Evolutionary conservation across 2,797 vertebrate genomes (phyloP).

Genomic region (Clarias fuscus): DNA sequence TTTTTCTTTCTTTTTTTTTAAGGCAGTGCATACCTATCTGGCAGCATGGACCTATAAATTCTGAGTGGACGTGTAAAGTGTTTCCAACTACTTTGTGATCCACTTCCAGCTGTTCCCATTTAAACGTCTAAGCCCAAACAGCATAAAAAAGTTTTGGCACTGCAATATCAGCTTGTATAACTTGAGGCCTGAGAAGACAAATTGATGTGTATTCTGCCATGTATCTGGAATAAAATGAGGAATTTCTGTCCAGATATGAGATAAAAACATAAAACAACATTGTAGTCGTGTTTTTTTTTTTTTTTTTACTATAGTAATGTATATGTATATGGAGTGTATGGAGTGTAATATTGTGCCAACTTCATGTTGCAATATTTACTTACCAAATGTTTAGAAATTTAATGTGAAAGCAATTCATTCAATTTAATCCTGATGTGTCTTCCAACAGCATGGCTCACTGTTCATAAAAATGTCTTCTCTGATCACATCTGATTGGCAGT

Average conservation of each 20-base stretch:
- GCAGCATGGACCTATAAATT: constrained; percentile 61
- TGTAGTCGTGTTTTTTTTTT: no score
- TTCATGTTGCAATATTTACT: constrained; percentile 59
- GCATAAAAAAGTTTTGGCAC: constrained; percentile 29
- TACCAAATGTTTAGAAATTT: constrained; percentile 64
- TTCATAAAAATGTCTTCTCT: constrained; percentile 73
- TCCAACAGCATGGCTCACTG: constrained; percentile 61
- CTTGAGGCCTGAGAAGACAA: neutral
- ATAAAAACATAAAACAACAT: neutral
- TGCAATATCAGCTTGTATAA: neutral
- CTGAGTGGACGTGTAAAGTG: constrained; percentile 60
- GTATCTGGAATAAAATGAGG: neutral
- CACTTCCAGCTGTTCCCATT: constrained; percentile 56
- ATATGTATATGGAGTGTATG: no score
- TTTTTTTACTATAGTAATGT: no score
- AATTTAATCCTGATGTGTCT: constrained; percentile 68
- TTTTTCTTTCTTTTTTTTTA: neutral
- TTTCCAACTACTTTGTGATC: constrained; percentile 57
- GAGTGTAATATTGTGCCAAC: constrained; percentile 27
- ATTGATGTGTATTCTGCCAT: neutral
- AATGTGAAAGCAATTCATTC: constrained; percentile 73
- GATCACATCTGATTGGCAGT: constrained; percentile 67
- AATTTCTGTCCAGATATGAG: neutral
- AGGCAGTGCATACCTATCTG: constrained; percentile 54
- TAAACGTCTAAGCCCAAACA: constrained; percentile 54